These are phyloP conservation scores for Thera britannica DNA, from an alignment of 2,888 invertebrate genomes.

Conservation along the genomic window DNA sequence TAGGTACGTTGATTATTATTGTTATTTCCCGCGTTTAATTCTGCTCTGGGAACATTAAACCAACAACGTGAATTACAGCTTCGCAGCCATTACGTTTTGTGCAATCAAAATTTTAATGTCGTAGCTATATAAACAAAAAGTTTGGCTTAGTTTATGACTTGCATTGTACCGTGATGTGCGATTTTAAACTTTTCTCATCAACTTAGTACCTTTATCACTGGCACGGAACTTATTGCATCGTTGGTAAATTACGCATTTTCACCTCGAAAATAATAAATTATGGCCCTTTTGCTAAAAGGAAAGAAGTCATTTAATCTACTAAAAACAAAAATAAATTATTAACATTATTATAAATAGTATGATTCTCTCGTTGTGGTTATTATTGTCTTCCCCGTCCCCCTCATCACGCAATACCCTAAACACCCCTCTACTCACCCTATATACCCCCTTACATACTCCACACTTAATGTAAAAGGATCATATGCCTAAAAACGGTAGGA, in stretches of 20 bases:
- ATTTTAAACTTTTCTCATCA: constrained; percentile 21
- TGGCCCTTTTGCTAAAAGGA: too few relatives aligned
- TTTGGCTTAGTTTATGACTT: constrained; percentile 26
- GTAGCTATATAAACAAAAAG: constrained; percentile 28
- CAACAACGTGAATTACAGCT: constrained; percentile 46
- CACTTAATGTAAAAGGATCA: too few relatives aligned
- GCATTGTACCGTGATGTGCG: constrained; percentile 14
- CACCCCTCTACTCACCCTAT: too few relatives aligned
- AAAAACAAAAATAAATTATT: too few relatives aligned
- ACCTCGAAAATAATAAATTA: too few relatives aligned
- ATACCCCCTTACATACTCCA: too few relatives aligned
- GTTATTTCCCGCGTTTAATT: constrained; percentile 16
- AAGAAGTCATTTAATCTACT: too few relatives aligned
- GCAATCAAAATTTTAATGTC: constrained; percentile 48
- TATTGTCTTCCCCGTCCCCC: too few relatives aligned
- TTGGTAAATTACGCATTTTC: neutral
- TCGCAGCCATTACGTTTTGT: constrained; percentile 46
- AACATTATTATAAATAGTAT: too few relatives aligned
- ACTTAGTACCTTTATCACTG: neutral
- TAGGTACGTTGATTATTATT: constrained; percentile 36
- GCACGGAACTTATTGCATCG: neutral
- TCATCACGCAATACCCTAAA: too few relatives aligned
- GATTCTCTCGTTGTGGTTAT: too few relatives aligned
- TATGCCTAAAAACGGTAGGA: too few relatives aligned
- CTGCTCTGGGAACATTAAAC: constrained; percentile 26